Conservation (phyloP, 2,113 vertebrate species). For the Muscicapa adusta region DNA sequence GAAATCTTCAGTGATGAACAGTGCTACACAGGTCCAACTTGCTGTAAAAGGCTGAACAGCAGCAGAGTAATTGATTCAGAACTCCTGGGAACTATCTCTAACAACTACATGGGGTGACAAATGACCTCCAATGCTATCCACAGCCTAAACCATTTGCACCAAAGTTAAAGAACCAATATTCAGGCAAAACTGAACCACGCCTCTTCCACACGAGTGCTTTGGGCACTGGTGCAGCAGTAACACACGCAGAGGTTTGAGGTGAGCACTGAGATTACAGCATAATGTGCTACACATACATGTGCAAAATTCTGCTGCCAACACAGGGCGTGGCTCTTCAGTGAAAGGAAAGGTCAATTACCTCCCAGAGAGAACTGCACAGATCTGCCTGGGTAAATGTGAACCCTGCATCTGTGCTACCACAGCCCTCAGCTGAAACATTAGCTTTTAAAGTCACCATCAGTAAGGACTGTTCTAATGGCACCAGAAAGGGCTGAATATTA, state of each 20-base stretch:
- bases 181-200: neutral
- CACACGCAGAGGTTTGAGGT: neutral
- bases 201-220: fast-evolving
- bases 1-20: neutral
- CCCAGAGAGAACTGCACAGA: neutral
- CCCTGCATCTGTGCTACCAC: neutral
- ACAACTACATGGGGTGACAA: neutral
- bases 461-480: neutral
- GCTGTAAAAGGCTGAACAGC: neutral
- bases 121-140: neutral
- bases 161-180: neutral
- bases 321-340: fast-evolving
- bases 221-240: neutral
- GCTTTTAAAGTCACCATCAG: neutral
- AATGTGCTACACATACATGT: fast-evolving
- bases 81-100: neutral
- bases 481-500: neutral
- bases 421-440: neutral
- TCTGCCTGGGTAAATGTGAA: neutral
- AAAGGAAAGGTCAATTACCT: neutral
- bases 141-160: neutral
- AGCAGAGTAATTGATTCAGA: neutral
- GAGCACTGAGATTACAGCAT: neutral
- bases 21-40: neutral
- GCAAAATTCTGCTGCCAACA: neutral